Conservation (phyloP, 2,888 invertebrate genomes). For the Meliscaeva auricollis region DNA sequence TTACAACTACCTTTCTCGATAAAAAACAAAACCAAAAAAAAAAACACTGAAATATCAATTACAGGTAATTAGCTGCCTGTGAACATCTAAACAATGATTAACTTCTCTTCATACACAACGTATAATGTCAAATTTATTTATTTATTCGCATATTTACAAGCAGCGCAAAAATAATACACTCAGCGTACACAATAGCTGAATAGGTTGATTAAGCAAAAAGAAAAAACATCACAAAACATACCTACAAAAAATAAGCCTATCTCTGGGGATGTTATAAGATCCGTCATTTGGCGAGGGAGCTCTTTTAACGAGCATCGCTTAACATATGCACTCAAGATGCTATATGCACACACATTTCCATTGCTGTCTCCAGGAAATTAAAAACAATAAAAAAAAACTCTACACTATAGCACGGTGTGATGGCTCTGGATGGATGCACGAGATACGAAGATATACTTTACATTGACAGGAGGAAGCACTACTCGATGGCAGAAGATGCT, state of each 20-base stretch:
- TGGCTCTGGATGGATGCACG: conserved; percentile 42
- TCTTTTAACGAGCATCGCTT: conserved; percentile 53
- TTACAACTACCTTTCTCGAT: no score
- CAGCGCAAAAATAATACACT: conserved; percentile 12
- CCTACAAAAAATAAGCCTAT: conserved; percentile 47
- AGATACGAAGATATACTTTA: conserved; percentile 9
- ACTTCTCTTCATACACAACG: conserved; percentile 43
- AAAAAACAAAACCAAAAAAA: not conserved
- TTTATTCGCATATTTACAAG: conserved; percentile 61
- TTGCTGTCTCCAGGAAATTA: conserved; percentile 60
- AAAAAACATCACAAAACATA: not conserved
- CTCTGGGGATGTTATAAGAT: conserved; percentile 22
- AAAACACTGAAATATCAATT: conserved; percentile 56
- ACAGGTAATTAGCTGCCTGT: conserved; percentile 73
- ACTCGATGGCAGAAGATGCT: not conserved
- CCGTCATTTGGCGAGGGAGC: conserved; percentile 39
- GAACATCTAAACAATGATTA: conserved; percentile 69
- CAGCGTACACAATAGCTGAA: not conserved
- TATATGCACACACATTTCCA: conserved; percentile 11
- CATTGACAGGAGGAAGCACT: conserved; percentile 52
- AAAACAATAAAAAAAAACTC: conserved; percentile 49
- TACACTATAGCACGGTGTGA: not conserved
- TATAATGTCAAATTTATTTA: conserved; percentile 71
- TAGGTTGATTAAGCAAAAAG: not conserved
- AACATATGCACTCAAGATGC: conserved; percentile 46